Evolutionary conservation across 2,888 invertebrate genomes (phyloP), one percentile per base, ranked within the genome.

Genomic region (Temnothorax unifasciatus): DNA sequence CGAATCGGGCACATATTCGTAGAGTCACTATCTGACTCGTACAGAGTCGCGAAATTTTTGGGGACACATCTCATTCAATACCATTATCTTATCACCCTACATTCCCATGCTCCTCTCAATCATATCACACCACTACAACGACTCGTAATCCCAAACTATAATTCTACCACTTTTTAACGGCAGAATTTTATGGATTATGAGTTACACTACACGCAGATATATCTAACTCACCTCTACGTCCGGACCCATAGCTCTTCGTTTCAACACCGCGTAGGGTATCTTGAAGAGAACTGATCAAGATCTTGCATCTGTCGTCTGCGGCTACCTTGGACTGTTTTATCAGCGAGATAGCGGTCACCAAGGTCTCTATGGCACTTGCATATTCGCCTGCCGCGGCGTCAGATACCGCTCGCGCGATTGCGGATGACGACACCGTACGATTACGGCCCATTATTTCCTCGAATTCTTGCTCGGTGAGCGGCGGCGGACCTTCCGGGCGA

Each of bases 401-500:
- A 73, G 98, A 98, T 57, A 99, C 99, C 15, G 99, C 99, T 85
- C 99, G 96, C 18, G 98, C 98, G 90, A 99, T 99, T 25, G 99
- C 99, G 76, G 98, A 99, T 90, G 99, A 99, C 54, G 99, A 99
- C 0, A 99, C 99, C 11, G 99, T 99, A 91, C 99, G 96, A 95
- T 99, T 99, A 88, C 99, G 96, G 83, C 98, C 97, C 98, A 99
- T 99, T 82, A 99, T 98, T 95, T 99, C 99, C 95, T 99, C 99
- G 95, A 99, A 99, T 95, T 99, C 99, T 54, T 97, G 98, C 95
- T 99, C 99, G 88, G 97, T 97, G 89, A 98, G 96, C 86, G 96
- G 96, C 0, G 97, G 97, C 85, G 96, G 95, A 77, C 96, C 96
- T 87, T 96, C 96, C 21, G 95, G 95, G 18, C 96, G 94, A 85